Evolutionary conservation across 2,797 vertebrate genomes (phyloP), one percentile per base, ranked within the genome.

Genomic region (Apodemus agrarius): DNA sequence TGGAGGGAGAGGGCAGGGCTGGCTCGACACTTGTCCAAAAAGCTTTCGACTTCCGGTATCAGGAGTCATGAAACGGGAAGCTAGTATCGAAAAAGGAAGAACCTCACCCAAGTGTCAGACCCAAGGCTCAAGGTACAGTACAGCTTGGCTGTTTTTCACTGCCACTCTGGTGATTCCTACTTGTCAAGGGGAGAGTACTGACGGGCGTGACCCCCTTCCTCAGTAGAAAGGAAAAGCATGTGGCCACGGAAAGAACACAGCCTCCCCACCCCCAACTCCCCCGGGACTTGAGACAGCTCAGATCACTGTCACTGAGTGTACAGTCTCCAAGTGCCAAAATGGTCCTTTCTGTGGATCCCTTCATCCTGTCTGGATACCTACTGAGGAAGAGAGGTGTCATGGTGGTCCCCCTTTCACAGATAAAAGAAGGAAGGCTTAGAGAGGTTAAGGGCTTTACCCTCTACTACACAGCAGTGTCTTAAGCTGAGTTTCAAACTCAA

Each of bases 331-430:
- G 14, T 24, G 12, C 24, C 40, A 5, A 43, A 17, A 26, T 37
- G 43, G 78, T 31, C 34, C 34, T 81, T 85, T 78, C 81, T 88
- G 0, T 46, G 9, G 24, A 31, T 46, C 37, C 90, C 24, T 91
- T 88, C 85, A 92, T 31, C n/a, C 11, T n/a, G 22, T 72, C 34
- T 34, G 31, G 40, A 91, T 31, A 52, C 46, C 24, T 3, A 12
- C 46, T 4, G 52, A 49, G 16, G 52, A 75, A 43, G 24, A 93
- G 24, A 43, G 12, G 34, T 65, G 74, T 37, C 43, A 57, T 52
- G 54, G 86, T 19, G 22, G 94, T 46, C 52, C 79, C 37, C 34
- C 24, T 94, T 83, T 89, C 46, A 96, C 13, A 90, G 84, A 85
- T 59, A 74, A 89, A 89, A 31, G 79, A 91, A 89, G 17, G n/a